These are phyloP conservation scores for Brachypodius melanocephalos DNA, from an alignment of 2,113 vertebrate species.

Conservation along the genomic window DNA sequence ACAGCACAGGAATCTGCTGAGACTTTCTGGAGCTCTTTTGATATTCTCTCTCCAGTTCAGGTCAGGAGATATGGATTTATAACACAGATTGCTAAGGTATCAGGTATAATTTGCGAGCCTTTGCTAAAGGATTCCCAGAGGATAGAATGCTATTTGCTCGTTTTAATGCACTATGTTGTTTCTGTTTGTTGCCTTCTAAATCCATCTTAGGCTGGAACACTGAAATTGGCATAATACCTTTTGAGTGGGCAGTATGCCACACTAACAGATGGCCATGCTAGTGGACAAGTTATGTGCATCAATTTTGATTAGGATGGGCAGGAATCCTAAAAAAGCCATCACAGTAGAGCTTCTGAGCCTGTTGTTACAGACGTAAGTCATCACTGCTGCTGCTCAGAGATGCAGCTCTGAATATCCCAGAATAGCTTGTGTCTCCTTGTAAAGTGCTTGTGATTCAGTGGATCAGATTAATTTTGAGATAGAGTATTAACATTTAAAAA, in stretches of 20 bases:
- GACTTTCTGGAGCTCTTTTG: background rate
- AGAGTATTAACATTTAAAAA: background rate
- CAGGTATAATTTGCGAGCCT: background rate
- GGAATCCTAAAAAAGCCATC: slow-evolving; percentile 31
- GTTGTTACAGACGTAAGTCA: background rate
- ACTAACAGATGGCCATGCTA: slow-evolving; percentile 24
- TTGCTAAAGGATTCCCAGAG: background rate
- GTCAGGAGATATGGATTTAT: background rate
- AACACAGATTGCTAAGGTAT: background rate
- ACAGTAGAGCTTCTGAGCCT: background rate
- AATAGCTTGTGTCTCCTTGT: background rate
- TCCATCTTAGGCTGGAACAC: background rate
- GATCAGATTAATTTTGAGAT: background rate
- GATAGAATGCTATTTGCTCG: background rate
- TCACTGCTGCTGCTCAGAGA: background rate
- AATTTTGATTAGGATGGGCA: slow-evolving; percentile 45
- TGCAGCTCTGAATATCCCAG: background rate
- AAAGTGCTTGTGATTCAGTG: background rate
- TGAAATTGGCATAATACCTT: slow-evolving; percentile 36
- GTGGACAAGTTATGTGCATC: slow-evolving; percentile 17
- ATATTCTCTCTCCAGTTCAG: background rate
- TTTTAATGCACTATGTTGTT: background rate
- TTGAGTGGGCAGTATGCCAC: background rate
- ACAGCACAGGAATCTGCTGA: background rate
- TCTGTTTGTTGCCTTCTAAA: slow-evolving; percentile 10